These are phyloP conservation scores for Myopa testacea DNA, from an alignment of 2,888 invertebrate genomes.

Conservation along the genomic window DNA sequence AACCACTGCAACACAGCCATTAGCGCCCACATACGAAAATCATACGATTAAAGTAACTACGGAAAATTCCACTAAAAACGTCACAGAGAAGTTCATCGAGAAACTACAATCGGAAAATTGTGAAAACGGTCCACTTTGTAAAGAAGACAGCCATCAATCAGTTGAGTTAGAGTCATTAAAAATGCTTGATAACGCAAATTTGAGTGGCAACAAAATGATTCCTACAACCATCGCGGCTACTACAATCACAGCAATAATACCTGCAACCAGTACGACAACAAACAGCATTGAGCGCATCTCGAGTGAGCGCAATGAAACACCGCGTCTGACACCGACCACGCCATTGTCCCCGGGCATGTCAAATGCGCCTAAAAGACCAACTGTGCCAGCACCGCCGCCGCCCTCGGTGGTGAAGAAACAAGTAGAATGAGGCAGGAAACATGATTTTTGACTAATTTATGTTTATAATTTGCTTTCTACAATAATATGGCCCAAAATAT, in stretches of 20 bases:
- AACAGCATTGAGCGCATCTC: slow-evolving; percentile 6
- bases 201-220: slow-evolving; percentile 28
- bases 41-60: slow-evolving; percentile 37
- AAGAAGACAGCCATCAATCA: slow-evolving; percentile 46
- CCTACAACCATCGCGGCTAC: slow-evolving; percentile 23
- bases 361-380: slow-evolving; percentile 63
- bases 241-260: slow-evolving; percentile 4
- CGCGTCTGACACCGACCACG: slow-evolving; percentile 55
- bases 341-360: slow-evolving; percentile 60
- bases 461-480: neutral
- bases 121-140: slow-evolving; percentile 50
- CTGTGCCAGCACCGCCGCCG: slow-evolving; percentile 64
- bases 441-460: neutral
- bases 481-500: neutral
- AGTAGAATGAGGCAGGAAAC: slow-evolving; percentile 51
- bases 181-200: slow-evolving; percentile 33
- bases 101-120: slow-evolving; percentile 55
- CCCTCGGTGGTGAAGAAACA: slow-evolving; percentile 58
- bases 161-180: slow-evolving; percentile 27
- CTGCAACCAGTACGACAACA: slow-evolving; percentile 1
- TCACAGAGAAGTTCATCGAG: slow-evolving; percentile 58
- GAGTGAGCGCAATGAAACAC: neutral
- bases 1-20: slow-evolving; percentile 29
- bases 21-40: slow-evolving; percentile 53
- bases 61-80: slow-evolving; percentile 32